Evolutionary conservation across 2,888 invertebrate species (phyloP).

Genomic region (Apodemia hepburni): DNA sequence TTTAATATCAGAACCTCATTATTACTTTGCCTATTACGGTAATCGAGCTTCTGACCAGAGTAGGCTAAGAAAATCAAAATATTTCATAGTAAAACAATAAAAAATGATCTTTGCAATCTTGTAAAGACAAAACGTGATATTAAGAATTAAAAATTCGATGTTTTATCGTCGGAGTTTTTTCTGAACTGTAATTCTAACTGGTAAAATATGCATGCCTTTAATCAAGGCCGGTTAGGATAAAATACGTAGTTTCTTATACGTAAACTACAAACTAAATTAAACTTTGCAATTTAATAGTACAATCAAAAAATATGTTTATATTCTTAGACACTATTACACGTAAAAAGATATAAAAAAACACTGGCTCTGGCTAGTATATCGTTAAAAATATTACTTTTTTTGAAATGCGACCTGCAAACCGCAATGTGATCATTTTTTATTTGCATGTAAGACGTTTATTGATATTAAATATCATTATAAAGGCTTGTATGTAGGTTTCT

Average conservation of each 20-base stretch:
- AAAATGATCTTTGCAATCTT: too few relatives aligned
- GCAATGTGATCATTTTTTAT: constrained; percentile 11
- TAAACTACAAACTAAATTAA: constrained; percentile 1
- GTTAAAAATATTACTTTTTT: background rate
- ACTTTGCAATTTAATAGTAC: background rate
- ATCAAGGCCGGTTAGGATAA: background rate
- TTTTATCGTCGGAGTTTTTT: background rate
- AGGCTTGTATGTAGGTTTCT: background rate
- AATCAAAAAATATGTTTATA: background rate
- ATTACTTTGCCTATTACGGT: too few relatives aligned
- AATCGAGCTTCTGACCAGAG: too few relatives aligned
- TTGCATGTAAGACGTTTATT: constrained; percentile 4
- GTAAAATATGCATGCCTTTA: background rate
- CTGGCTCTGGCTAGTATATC: background rate
- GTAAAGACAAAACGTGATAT: too few relatives aligned
- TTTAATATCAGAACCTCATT: too few relatives aligned
- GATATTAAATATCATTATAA: constrained; percentile 8
- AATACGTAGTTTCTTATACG: background rate
- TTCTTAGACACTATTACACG: background rate
- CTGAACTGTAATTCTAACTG: background rate
- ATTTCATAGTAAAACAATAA: too few relatives aligned
- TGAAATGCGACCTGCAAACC: constrained; percentile 18
- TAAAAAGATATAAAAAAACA: background rate
- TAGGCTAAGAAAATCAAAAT: too few relatives aligned
- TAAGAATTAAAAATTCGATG: background rate